These are phyloP conservation scores for Pituophis catenifer DNA, from an alignment of 2,113 vertebrate species.

Conservation along the genomic window DNA sequence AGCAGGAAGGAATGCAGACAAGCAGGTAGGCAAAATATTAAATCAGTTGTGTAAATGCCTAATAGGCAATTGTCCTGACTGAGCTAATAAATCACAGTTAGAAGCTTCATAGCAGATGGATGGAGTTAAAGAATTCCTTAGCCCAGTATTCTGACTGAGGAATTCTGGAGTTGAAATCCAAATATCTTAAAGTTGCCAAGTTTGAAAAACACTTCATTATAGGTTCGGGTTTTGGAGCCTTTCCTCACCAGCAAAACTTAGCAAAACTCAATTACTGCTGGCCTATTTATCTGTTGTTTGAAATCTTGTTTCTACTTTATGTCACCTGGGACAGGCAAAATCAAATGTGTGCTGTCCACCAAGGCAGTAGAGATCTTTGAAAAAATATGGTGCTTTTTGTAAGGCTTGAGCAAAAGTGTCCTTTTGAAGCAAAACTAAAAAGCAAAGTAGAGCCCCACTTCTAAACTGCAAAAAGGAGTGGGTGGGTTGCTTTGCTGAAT, in stretches of 20 bases:
- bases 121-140: not conserved
- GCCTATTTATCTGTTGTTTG: not conserved
- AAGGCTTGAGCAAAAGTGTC: not conserved
- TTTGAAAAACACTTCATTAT: not conserved
- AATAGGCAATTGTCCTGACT: not conserved
- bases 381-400: not conserved
- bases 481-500: not conserved
- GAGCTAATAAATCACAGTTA: not conserved
- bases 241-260: not conserved
- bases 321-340: not conserved
- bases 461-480: not conserved
- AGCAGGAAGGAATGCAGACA: not conserved
- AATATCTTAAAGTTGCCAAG: not conserved
- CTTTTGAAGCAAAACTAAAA: not conserved
- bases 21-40: not conserved
- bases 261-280: not conserved
- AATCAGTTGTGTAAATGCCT: not conserved
- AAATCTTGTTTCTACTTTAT: not conserved
- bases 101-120: not conserved
- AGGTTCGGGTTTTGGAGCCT: not conserved
- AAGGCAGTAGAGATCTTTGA: not conserved
- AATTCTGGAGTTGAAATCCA: not conserved
- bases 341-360: not conserved
- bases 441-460: not conserved
- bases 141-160: not conserved